Percentiles rank a stretch among this genome's conserved stretches.
Conservation (phyloP, 92 coral and sea anemone genomes). For the Zoanthus sansibaricus region DNA sequence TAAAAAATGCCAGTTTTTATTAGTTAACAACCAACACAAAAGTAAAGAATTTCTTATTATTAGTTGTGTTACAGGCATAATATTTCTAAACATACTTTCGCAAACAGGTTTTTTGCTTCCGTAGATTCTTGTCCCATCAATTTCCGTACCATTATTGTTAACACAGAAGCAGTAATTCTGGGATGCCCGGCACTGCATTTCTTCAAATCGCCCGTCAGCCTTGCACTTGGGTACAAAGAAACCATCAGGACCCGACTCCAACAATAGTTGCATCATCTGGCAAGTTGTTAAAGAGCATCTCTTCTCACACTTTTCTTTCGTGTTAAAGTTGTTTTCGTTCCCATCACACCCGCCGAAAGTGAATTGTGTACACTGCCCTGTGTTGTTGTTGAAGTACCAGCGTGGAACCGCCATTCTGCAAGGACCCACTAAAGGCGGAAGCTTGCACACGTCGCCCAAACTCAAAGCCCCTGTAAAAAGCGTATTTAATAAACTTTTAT, state of each 20-base stretch:
- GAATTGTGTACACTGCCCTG: conserved; percentile 27
- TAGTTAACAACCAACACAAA: too few relatives aligned
- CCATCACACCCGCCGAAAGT: conserved; percentile 23
- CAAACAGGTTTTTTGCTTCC: conserved; percentile 10
- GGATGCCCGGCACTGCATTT: conserved; percentile 34
- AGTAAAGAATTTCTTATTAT: not conserved
- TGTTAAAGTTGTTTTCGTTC: conserved; percentile 22
- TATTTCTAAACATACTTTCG: conserved; percentile 7
- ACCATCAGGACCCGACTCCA: conserved; percentile 30
- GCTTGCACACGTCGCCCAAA: not conserved
- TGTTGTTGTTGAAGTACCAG: conserved; percentile 41
- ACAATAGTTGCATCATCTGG: conserved; percentile 19
- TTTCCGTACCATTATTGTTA: conserved; percentile 31
- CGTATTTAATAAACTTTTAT: too few relatives aligned
- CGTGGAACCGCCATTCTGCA: conserved; percentile 20
- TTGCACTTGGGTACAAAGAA: conserved; percentile 30
- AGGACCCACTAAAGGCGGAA: not conserved
- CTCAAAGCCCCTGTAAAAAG: not conserved
- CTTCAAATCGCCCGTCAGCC: conserved; percentile 32
- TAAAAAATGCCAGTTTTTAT: not conserved
- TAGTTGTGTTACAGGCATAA: not conserved
- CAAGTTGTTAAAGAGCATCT: conserved; percentile 1
- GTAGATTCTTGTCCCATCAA: conserved; percentile 34
- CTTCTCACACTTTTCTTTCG: conserved; percentile 19
- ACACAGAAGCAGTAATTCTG: conserved; percentile 38